Evolutionary conservation across 2,113 vertebrate genomes (phyloP), one percentile per base, ranked within the genome.

Genomic region (Hippolais icterina): DNA sequence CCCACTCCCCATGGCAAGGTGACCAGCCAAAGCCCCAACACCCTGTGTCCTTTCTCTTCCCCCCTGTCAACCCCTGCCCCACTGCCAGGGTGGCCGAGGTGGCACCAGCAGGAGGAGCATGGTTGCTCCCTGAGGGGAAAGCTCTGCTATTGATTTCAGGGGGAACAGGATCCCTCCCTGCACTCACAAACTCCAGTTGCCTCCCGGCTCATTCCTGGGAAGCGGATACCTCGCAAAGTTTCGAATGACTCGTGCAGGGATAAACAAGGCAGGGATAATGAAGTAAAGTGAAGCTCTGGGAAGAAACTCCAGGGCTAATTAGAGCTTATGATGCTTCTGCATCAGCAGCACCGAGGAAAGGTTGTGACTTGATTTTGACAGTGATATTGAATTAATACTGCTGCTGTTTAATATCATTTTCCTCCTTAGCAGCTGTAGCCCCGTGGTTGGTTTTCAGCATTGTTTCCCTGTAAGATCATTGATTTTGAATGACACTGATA

Each of bases 191-290:
- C 72, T 78, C 77, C 27, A 29, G 20, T 49, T 82, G 75, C 72
- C 64, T 95, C 92, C 87, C 29, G 23, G 77, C 93, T 76, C 69
- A 2, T 0, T 0, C 47, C 1, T 20, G 52, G 87, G 49, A 92
- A 95, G 66, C 65, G 49, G 78, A 94, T 88, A 96, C 83, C 68
- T 84, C 9, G 47, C 3, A 1, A 50, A 76, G 93, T 52, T 90
- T 95, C 92, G 49, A 74, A 79, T 91, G 61, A 50, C 77, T 60
- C 50, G 39, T 13, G 37, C 37, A 68, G 92, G 80, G 64, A 93
- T 72, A 91, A 95, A 60, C 75, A 66, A 56, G 69, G 83, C n/a
- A 56, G 77, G 60, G 74, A 89, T 95, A 94, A 95, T 93, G 78
- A 87, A 75, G 87, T 64, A 37, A 89, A 95, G 89, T 60, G 70